Conservation (phyloP, 2,113 vertebrate species). For the Falco punctatus region DNA sequence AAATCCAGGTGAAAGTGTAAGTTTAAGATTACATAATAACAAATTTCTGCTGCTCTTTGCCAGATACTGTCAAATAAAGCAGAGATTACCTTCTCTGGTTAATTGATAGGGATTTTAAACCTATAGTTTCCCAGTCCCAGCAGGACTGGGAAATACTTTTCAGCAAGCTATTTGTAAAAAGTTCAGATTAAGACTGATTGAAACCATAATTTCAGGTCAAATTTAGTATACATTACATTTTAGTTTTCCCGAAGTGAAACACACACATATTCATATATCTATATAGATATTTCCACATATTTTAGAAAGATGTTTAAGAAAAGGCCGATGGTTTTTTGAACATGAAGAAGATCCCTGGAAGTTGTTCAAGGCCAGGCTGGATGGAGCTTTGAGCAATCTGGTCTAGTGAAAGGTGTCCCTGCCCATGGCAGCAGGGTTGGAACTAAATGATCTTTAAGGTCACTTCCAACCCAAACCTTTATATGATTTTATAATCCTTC, state of each 20-base stretch:
- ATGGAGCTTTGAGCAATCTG: no score
- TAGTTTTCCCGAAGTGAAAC: neutral
- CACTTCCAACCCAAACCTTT: no score
- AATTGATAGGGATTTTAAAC: neutral
- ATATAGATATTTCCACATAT: fast-evolving
- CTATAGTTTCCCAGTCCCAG: neutral
- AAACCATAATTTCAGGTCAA: neutral
- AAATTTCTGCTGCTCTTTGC: neutral
- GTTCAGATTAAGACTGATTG: neutral
- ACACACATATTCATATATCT: neutral
- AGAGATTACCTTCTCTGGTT: neutral
- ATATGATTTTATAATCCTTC: neutral
- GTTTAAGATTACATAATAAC: neutral
- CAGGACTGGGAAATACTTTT: neutral
- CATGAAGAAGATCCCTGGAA: neutral
- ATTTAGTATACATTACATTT: neutral
- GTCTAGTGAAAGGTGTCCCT: no score
- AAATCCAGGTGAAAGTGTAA: neutral
- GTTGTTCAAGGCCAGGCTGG: no score
- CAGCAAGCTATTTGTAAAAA: neutral
- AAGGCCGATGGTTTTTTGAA: neutral
- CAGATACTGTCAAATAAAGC: neutral
- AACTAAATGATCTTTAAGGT: no score
- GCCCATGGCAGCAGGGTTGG: no score
- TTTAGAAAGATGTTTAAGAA: neutral